These are phyloP conservation scores for Muschampia plurimacula DNA, from an alignment of 2,888 invertebrate genomes.

Conservation along the genomic window DNA sequence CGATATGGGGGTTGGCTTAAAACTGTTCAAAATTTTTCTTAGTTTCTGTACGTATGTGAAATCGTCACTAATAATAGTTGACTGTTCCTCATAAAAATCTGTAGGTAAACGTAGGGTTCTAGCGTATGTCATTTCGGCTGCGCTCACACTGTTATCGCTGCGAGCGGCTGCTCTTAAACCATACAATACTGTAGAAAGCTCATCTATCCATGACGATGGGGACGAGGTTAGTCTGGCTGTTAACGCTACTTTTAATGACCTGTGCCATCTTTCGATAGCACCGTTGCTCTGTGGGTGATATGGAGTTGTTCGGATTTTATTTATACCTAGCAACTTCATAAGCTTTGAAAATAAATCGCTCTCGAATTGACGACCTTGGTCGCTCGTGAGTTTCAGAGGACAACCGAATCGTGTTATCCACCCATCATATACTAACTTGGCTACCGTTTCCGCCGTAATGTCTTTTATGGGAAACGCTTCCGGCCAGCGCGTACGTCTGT, in stretches of 20 bases:
- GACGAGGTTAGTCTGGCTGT: neutral
- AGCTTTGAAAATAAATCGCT: neutral
- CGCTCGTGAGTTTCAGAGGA: neutral
- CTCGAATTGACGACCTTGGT: slow-evolving; percentile 1
- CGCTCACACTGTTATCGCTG: neutral
- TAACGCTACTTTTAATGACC: slow-evolving; percentile 4
- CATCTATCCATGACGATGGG: slow-evolving; percentile 10
- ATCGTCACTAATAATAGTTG: neutral
- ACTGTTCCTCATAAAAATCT: neutral
- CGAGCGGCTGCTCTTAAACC: neutral
- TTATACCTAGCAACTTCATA: neutral
- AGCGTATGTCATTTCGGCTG: neutral
- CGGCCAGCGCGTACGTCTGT: neutral
- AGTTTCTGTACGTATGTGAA: too few species aligned
- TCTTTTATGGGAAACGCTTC: neutral
- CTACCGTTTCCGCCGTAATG: neutral
- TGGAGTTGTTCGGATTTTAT: neutral
- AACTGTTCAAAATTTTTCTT: too few species aligned
- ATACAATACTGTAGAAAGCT: neutral
- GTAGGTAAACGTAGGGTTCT: neutral
- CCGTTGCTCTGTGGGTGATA: slow-evolving; percentile 21
- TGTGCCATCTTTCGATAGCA: slow-evolving; percentile 8
- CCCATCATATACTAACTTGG: neutral
- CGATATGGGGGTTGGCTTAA: neutral
- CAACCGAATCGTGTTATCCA: slow-evolving; percentile 8